Evolutionary conservation across 2,888 invertebrate genomes (phyloP), one percentile per base, ranked within the genome.

Genomic region (Thecophora atra): DNA sequence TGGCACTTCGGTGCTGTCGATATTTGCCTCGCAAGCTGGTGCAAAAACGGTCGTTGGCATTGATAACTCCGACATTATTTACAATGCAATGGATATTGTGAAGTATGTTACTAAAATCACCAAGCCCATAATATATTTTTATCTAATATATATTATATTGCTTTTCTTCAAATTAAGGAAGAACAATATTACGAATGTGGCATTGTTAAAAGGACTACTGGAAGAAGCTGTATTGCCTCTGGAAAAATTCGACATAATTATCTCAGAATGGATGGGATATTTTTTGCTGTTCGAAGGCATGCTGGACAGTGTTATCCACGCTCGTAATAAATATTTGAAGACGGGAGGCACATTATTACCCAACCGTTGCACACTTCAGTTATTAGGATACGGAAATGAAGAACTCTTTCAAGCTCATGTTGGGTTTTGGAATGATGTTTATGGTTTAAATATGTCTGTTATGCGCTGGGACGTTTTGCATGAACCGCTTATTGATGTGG

Each of bases 261-360:
- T 99, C 3, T 98, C 98, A 0, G 98, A 99, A 86, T 99, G 98
- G 97, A 99, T 99, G 98, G 98, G 98, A 0, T 99, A 99, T 85
- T 98, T 98, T 84, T 88, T 99, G 54, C 87, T 98, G 2, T 98
- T 96, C 85, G 98, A 99, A 88, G 97, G 96, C 60, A 99, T 99
- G 98, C 85, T 98, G 73, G 97, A 98, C 82, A 95, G 96, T 83
- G 93, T 98, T 15, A 91, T 99, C 76, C 93, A 93, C 85, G 96
- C 96, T 0, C 90, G 97, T 80, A 93, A 98, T 79, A 90, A 92
- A 78, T 94, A 91, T 84, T 89, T 98, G 8, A 91, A 89, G 70
- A 89, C 91, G 37, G 92, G 79, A 74, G 98, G 98, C 0, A 82
- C 91, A 19, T 88, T 98, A 67, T 87, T 97, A 78, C 98, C 98